phyloP scores from a whole-genome alignment of 2,888 invertebrate genomes.

The Clivina fossor region DNA sequence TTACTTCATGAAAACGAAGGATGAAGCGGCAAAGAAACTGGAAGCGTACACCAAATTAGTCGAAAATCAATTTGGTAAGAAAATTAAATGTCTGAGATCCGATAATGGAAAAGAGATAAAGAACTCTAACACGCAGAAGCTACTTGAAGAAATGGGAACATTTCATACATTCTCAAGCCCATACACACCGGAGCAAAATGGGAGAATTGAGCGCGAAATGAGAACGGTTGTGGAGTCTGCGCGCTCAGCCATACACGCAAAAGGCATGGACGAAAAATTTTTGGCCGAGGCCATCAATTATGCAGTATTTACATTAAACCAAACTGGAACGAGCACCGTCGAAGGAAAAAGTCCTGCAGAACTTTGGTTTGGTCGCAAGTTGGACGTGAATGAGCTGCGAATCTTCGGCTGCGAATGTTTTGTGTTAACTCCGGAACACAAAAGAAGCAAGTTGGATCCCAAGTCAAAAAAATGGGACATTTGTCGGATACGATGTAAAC shows the following conservation, averaged over 20 bases:
- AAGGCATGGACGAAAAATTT: slow-evolving; percentile 5
- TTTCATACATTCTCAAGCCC: slow-evolving; percentile 1
- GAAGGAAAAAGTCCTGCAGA: slow-evolving; percentile 13
- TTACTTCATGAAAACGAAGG: slow-evolving; percentile 43
- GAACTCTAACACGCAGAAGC: slow-evolving; percentile 1
- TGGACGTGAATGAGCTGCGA: neutral
- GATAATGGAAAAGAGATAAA: slow-evolving; percentile 18
- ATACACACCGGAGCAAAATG: slow-evolving; percentile 12
- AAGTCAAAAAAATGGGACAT: slow-evolving; percentile 17
- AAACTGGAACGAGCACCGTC: slow-evolving; percentile 18
- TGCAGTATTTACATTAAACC: slow-evolving; percentile 14
- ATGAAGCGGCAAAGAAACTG: slow-evolving; percentile 40
- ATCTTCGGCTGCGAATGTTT: slow-evolving; percentile 15
- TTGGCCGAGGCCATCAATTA: slow-evolving; percentile 14
- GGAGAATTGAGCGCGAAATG: slow-evolving; percentile 9
- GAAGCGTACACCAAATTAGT: slow-evolving; percentile 40
- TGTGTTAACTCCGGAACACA: slow-evolving; percentile 9
- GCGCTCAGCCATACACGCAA: slow-evolving; percentile 4
- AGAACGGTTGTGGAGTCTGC: slow-evolving; percentile 2
- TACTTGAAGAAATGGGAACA: slow-evolving; percentile 12
- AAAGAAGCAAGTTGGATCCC: slow-evolving; percentile 6
- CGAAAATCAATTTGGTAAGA: slow-evolving; percentile 41
- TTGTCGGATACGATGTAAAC: neutral
- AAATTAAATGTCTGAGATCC: slow-evolving; percentile 39
- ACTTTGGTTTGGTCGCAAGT: slow-evolving; percentile 16